Evolutionary conservation across 2,888 invertebrate genomes (phyloP), one percentile per base, ranked within the genome.

Genomic region (Platycnemis pennipes): DNA sequence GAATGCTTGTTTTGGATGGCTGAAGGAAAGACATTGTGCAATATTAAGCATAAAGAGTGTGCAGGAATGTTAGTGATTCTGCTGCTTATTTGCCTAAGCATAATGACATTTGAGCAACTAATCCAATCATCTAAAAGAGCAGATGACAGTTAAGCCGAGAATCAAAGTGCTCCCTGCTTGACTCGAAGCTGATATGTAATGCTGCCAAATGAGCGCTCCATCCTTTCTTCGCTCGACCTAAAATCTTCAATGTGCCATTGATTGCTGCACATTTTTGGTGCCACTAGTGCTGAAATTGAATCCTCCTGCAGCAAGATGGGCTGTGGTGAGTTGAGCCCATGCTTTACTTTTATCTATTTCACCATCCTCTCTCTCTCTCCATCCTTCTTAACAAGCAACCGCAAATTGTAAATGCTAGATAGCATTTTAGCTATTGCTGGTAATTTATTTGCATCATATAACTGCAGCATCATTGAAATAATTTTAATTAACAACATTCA

Each of bases 301-400:
- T 91, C 44, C 69, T 69, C 91, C 91, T 91, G 91, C 63, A 91
- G 63, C 91, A 91, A 91, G 91, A 91, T 91, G 91, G 91, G 91
- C 91, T 91, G 91, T 91, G 91, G 91, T 91, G 91, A 91, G 91
- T 91, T 26, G 45, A 91, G 91, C 91, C 91, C 91, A 91, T 45
- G 91, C 91, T 91, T 63, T 63, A 42, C 37, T 63, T 69, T 91
- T 44, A 63, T 11, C 77, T 77, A 77, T 91, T 91, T n/a, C 63
- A 89, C n/a, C 44, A 44, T 44, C 63, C 16, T 63, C 63, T 44
- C 53, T n/a, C n/a, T n/a, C n/a, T n/a, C n/a, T n/a, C 44, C 56
- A 44, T 91, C 44, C 44, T 44, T 91, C 22, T 45, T 69, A 63
- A 91, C 37, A 56, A 91, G 42, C 26, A 26, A 63, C 22, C 11